A percentile compares a stretch with the other conserved stretches of the same genome.
Conservation (phyloP, 2,113 vertebrate genomes). For the Ondatra zibethicus region DNA sequence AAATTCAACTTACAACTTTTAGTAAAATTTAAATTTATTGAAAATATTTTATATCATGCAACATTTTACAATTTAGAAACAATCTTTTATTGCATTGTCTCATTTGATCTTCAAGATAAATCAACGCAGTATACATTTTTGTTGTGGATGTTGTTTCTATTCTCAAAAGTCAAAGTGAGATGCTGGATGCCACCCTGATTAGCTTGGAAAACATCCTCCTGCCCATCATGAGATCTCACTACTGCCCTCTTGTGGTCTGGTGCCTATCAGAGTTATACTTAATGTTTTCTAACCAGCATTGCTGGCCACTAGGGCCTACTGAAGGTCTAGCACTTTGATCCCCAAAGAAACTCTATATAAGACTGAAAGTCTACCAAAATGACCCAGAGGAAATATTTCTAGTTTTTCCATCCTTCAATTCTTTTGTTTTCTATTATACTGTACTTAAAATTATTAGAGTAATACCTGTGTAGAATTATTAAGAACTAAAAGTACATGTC, state of each 20-base stretch:
- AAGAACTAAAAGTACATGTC: background rate
- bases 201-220: fast-evolving
- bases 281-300: too few relatives aligned
- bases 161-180: background rate
- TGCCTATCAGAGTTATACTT: background rate
- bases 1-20: background rate
- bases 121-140: background rate
- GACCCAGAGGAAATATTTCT: background rate
- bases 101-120: background rate
- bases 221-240: background rate
- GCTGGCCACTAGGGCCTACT: fast-evolving
- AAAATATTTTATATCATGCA: background rate
- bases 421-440: background rate
- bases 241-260: slow-evolving; percentile 53
- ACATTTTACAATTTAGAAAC: background rate
- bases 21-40: background rate
- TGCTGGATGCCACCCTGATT: background rate
- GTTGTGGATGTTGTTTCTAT: background rate
- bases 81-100: background rate
- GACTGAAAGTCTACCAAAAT: background rate
- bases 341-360: background rate
- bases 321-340: background rate
- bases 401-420: background rate
- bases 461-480: background rate
- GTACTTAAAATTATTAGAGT: background rate